These are phyloP conservation scores for Myotis brandtii DNA, from an alignment of 2,113 vertebrate species.

Conservation along the genomic window DNA sequence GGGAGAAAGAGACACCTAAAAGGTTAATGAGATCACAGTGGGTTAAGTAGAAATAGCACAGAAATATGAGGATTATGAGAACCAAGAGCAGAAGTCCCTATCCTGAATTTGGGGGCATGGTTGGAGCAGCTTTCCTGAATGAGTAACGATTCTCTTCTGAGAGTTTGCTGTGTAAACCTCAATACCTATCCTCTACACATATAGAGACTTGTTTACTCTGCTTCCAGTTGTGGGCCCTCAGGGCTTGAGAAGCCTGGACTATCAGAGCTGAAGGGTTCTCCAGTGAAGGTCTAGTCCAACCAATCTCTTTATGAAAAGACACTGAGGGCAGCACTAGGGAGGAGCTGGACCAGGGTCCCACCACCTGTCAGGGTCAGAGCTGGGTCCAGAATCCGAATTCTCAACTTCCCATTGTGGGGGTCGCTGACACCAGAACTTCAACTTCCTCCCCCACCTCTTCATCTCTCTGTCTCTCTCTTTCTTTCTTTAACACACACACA, in stretches of 20 bases:
- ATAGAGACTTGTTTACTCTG: neutral
- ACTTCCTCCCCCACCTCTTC: neutral
- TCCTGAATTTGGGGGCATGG: neutral
- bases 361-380: neutral
- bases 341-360: neutral
- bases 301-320: neutral
- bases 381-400: neutral
- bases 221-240: neutral
- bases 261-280: neutral
- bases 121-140: neutral
- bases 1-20: neutral
- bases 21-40: neutral
- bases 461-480: neutral
- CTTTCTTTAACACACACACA: neutral
- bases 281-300: neutral
- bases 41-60: neutral
- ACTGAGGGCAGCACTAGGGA: neutral
- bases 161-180: slow-evolving; percentile 12
- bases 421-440: neutral
- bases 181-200: neutral
- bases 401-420: neutral
- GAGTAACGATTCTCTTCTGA: neutral
- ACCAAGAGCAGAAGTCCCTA: neutral
- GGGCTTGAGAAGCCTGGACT: neutral
- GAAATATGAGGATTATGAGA: neutral